Evolutionary conservation across 2,797 vertebrate genomes (phyloP).

Genomic region (Kryptopterus vitreolus): DNA sequence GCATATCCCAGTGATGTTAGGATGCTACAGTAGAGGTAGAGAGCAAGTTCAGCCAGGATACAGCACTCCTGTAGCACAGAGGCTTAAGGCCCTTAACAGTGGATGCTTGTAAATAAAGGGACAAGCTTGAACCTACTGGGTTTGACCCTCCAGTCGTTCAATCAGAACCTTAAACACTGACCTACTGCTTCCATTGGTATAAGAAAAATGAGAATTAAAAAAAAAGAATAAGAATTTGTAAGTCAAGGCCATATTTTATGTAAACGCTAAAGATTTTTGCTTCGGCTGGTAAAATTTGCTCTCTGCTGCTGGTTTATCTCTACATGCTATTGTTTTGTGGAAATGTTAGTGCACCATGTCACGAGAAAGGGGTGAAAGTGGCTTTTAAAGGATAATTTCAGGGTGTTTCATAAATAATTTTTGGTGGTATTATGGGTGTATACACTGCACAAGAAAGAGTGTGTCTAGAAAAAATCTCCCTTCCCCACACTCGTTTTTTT

Average conservation of each 20-base stretch:
- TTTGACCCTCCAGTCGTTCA: no score
- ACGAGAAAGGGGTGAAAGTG: neutral
- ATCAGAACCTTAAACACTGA: no score
- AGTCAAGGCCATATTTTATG: neutral
- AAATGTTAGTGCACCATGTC: neutral
- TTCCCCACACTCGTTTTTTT: neutral
- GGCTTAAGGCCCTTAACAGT: no score
- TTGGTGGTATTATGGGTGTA: no score
- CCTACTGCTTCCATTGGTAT: no score
- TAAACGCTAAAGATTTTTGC: neutral
- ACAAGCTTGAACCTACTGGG: no score
- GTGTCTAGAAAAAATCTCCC: neutral
- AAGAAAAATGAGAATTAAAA: neutral
- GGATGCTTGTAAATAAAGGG: no score
- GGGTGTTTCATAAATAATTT: neutral
- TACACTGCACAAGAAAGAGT: no score
- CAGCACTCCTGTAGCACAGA: no score
- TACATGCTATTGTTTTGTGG: neutral
- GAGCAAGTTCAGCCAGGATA: no score
- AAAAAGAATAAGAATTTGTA: neutral
- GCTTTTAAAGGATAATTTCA: neutral
- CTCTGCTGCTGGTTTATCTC: neutral
- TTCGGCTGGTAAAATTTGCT: neutral
- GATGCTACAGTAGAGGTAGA: no score
- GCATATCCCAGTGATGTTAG: no score